phyloP scores from a whole-genome alignment of 2,888 invertebrate genomes.

The Brachypterus glaber region DNA sequence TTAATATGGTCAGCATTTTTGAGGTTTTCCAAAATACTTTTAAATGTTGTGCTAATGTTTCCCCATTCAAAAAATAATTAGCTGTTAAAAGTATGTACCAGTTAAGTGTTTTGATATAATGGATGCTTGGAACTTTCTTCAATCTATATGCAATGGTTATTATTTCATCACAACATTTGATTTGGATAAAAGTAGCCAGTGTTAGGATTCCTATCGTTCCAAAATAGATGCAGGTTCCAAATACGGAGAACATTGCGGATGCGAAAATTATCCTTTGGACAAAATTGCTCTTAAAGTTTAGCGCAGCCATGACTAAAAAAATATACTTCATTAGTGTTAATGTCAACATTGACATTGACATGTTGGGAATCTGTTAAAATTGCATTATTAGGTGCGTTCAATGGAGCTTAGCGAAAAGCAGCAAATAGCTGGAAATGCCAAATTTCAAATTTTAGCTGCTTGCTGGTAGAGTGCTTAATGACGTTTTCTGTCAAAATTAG shows the following conservation, averaged over 20 bases:
- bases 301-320: too few relatives aligned
- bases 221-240: constrained; percentile 81
- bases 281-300: constrained; percentile 73
- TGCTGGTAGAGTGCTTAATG: too few relatives aligned
- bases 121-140: constrained; percentile 91
- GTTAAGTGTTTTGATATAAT: constrained; percentile 67
- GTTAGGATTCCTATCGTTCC: constrained; percentile 91
- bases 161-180: constrained; percentile 98
- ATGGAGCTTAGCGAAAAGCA: too few relatives aligned
- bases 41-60: constrained; percentile 75
- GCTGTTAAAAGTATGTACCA: constrained; percentile 97
- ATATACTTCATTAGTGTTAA: too few relatives aligned
- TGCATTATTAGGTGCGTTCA: too few relatives aligned
- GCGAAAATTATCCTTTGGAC: constrained; percentile 91
- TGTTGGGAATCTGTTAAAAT: too few relatives aligned
- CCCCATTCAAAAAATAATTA: constrained; percentile 98
- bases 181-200: constrained; percentile 88
- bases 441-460: too few relatives aligned
- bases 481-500: too few relatives aligned
- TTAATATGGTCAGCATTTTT: constrained; percentile 63
- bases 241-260: constrained; percentile 83
- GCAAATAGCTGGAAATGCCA: too few relatives aligned
- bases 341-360: too few relatives aligned
- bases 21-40: constrained; percentile 43
- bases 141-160: constrained; percentile 97